Percentiles rank a stretch among this genome's conserved stretches.
phyloP scores from a whole-genome alignment of 2,888 invertebrate species.

The Tipula confusa region DNA sequence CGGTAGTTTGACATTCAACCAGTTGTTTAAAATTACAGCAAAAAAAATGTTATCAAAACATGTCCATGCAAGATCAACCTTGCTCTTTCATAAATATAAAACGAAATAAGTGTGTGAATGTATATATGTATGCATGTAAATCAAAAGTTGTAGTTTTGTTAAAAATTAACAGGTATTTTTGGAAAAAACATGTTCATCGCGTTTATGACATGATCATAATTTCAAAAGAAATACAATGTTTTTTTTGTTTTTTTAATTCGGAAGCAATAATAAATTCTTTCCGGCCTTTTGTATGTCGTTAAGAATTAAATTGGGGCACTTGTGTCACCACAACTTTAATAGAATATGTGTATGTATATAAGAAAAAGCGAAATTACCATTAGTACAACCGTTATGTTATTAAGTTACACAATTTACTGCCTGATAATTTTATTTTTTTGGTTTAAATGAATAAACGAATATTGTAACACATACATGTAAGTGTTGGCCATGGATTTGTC shows the following conservation, averaged over 20 bases:
- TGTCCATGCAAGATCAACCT: conserved; percentile 3
- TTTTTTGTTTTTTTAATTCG: not conserved
- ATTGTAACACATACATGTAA: not conserved
- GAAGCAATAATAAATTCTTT: not conserved
- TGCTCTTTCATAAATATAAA: conserved; percentile 8
- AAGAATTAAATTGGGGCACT: not conserved
- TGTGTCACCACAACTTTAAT: not conserved
- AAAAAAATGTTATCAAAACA: not conserved
- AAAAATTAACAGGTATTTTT: conserved; percentile 5
- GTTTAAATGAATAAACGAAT: not conserved
- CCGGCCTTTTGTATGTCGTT: not conserved
- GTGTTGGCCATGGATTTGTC: not conserved
- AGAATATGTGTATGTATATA: no score
- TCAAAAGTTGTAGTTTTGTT: not conserved
- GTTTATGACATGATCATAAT: not conserved
- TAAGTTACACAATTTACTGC: not conserved
- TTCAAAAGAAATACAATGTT: not conserved
- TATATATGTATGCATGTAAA: not conserved
- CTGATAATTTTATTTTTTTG: not conserved
- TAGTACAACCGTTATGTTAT: not conserved
- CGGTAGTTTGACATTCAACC: conserved; percentile 25
- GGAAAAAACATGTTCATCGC: not conserved
- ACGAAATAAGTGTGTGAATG: no score
- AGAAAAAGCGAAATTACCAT: not conserved
- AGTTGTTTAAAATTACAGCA: not conserved